phyloP scores from a whole-genome alignment of 1,140 invertebrate species.

The Trichomalopsis sarcophagae region DNA sequence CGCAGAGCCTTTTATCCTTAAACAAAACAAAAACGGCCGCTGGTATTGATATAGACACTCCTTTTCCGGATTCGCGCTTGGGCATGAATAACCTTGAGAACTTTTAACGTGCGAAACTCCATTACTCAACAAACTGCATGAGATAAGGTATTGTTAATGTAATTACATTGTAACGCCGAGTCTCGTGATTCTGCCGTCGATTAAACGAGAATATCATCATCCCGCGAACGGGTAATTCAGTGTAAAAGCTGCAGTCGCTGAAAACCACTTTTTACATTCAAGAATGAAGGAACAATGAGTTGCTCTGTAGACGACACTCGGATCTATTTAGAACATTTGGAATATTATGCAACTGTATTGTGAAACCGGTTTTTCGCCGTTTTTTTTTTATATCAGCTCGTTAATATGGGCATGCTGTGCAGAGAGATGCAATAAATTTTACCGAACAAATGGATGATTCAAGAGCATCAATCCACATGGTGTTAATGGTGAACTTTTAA shows the following conservation, averaged over 20 bases:
- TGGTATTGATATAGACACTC: conserved; percentile 14
- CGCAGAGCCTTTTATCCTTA: conserved; percentile 7
- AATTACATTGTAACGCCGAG: conserved; percentile 1
- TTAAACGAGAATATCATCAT: background rate
- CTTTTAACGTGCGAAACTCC: background rate
- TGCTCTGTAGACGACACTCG: background rate
- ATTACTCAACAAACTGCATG: background rate
- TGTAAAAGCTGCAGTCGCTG: too few relatives aligned
- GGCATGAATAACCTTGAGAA: conserved; percentile 20
- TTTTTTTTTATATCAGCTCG: background rate
- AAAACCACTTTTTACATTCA: too few relatives aligned
- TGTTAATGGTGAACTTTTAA: too few relatives aligned
- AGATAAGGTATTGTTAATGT: conserved; percentile 25
- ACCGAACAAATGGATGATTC: too few relatives aligned
- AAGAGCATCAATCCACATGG: too few relatives aligned
- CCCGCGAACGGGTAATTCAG: too few relatives aligned
- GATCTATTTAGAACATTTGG: background rate
- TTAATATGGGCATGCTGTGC: too few relatives aligned
- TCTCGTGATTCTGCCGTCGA: background rate
- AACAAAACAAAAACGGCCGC: background rate
- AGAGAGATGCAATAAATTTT: too few relatives aligned
- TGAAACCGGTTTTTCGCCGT: conserved; percentile 12
- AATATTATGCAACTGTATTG: conserved; percentile 2
- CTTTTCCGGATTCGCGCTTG: conserved; percentile 18
- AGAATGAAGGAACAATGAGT: too few relatives aligned